phyloP scores from a whole-genome alignment of 2,113 vertebrate genomes.

The Myrmophylax atrothorax region DNA sequence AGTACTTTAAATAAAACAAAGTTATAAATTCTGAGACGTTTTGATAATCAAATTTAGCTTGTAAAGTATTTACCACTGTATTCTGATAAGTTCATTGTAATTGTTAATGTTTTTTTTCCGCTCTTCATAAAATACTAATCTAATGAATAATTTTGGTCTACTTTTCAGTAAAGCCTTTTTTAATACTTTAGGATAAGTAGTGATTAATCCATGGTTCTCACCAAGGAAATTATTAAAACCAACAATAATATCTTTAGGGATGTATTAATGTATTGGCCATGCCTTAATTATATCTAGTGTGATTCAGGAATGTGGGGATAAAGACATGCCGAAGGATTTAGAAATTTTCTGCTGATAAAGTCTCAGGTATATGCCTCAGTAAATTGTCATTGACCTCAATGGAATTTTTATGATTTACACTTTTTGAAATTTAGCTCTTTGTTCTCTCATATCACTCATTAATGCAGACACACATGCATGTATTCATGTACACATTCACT shows the following conservation, averaged over 20 bases:
- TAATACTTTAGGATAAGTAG: not conserved
- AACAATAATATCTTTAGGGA: not conserved
- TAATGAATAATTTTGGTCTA: not conserved
- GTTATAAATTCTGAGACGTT: not conserved
- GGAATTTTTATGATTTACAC: not conserved
- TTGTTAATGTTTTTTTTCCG: not conserved
- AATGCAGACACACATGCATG: not conserved
- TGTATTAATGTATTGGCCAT: not conserved
- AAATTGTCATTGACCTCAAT: not conserved
- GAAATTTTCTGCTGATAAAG: not conserved
- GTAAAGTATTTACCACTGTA: not conserved
- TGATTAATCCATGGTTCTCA: not conserved
- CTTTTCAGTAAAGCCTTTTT: not conserved
- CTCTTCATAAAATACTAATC: not conserved
- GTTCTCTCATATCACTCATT: not conserved
- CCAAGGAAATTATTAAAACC: not conserved
- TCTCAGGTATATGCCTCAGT: not conserved
- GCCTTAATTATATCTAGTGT: not conserved
- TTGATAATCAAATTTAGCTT: not conserved
- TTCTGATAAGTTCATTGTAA: not conserved
- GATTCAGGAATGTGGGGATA: not conserved
- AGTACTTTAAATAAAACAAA: not conserved
- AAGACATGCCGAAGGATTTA: not conserved
- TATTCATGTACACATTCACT: not conserved
- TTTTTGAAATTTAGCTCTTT: not conserved